These are phyloP conservation scores for Caranx melampygus DNA, from an alignment of 2,113 vertebrate species.

Conservation along the genomic window DNA sequence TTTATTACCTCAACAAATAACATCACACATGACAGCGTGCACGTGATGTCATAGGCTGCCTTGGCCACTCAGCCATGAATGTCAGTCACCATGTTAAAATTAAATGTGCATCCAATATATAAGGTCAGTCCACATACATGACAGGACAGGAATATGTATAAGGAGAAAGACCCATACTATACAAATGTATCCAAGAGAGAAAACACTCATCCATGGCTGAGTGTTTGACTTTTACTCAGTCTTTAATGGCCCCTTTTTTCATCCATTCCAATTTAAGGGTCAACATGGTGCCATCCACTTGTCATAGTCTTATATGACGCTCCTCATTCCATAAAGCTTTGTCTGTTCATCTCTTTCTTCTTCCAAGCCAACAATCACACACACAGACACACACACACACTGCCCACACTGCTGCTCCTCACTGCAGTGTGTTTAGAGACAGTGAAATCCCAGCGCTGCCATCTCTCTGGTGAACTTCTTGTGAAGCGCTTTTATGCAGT, in stretches of 20 bases:
- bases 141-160: background rate
- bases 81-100: conserved; percentile 58
- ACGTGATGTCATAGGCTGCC: background rate
- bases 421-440: conserved; percentile 54
- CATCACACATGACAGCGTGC: background rate
- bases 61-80: conserved; percentile 58
- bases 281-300: background rate
- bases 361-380: background rate
- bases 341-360: conserved; percentile 4
- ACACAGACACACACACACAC: conserved; percentile 19
- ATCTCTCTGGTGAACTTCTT: conserved; percentile 68
- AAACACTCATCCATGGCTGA: background rate
- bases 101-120: conserved; percentile 39
- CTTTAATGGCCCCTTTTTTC: conserved; percentile 25
- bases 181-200: background rate
- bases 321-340: background rate
- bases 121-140: background rate
- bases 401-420: conserved; percentile 48
- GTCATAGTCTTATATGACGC: background rate
- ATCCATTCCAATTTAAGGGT: background rate
- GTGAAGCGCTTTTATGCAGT: conserved; percentile 74
- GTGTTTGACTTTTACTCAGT: conserved; percentile 19
- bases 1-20: background rate
- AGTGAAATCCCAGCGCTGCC: conserved; percentile 46
- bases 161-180: background rate